Evolutionary conservation across 2,888 invertebrate species (phyloP), one percentile per base, ranked within the genome.

Genomic region (Synergus umbraculus): DNA sequence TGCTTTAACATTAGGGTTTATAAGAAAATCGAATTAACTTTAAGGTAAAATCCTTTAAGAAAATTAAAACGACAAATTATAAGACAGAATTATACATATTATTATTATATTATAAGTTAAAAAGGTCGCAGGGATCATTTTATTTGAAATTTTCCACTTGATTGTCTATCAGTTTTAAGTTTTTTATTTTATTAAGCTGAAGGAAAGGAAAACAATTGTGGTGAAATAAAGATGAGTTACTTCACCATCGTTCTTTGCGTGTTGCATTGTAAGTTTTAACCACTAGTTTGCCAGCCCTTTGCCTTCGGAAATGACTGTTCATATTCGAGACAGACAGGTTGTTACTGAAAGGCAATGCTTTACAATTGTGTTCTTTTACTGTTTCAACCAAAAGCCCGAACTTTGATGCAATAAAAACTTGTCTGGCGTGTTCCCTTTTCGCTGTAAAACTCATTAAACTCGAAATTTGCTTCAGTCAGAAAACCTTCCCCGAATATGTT

Each of bases 351-450:
- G 54, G 54, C 15, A 7, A 15, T 54, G n/a, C n/a, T 54, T 54
- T 54, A 54, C 54, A 54, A 54, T 54, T 54, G 54, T n/a, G 54
- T n/a, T 54, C 54, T 54, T 54, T 54, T 54, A 54, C 54, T 54
- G 54, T n/a, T 54, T 54, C 8, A 54, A 54, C 54, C n/a, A 18
- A 54, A 54, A 54, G 54, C 54, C 69, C 29, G 22, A 69, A 46
- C 69, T 46, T 69, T 29, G 69, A 69, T 69, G 46, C 49, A 69
- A 49, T 69, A 69, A 49, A n/a, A 69, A 69, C 69, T 29, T 69
- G 29, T 29, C 46, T 69, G 15, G 46, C 44, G 49, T 69, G 69
- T 22, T 46, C 46, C 22, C 13, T 22, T 69, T 69, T 49, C 22
- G 69, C 22, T 46, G 46, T 46, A 69, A 69, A 69, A 69, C 46